A percentile compares a stretch with the other conserved stretches of the same genome.
phyloP scores from a whole-genome alignment of 2,113 vertebrate species.

The Misgurnus anguillicaudatus region DNA sequence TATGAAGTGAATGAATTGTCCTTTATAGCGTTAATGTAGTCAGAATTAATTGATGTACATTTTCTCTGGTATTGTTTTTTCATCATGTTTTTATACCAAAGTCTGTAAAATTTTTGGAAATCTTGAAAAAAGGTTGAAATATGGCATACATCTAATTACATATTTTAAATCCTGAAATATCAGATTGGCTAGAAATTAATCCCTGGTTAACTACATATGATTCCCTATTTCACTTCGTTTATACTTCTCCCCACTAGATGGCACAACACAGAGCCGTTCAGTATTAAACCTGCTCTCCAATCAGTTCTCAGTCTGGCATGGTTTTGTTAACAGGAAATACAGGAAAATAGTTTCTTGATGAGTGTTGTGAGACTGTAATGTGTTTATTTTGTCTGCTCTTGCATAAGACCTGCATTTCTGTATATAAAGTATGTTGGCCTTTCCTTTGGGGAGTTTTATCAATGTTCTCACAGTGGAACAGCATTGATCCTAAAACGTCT shows the following conservation, averaged over 20 bases:
- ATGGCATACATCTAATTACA: too few relatives aligned
- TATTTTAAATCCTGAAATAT: too few relatives aligned
- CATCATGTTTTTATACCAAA: too few relatives aligned
- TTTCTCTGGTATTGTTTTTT: too few relatives aligned
- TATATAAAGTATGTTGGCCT: background rate
- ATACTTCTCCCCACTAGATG: slow-evolving; percentile 1
- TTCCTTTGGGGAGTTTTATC: too few relatives aligned
- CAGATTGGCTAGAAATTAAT: too few relatives aligned
- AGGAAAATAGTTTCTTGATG: slow-evolving; percentile 8
- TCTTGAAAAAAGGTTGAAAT: too few relatives aligned
- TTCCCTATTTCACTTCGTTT: too few relatives aligned
- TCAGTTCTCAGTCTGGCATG: background rate
- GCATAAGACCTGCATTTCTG: background rate
- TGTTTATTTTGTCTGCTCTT: background rate
- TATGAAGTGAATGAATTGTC: background rate
- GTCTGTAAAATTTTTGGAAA: too few relatives aligned
- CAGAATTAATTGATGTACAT: too few relatives aligned
- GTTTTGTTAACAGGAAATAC: background rate
- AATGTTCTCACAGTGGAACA: background rate
- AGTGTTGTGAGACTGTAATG: slow-evolving; percentile 74
- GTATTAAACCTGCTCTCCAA: background rate
- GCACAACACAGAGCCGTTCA: background rate
- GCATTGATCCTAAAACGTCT: background rate
- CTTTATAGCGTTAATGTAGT: too few relatives aligned
- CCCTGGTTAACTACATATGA: too few relatives aligned